Percentiles rank a stretch among this genome's conserved stretches.
phyloP scores from a whole-genome alignment of 2,113 vertebrate genomes.

The Thamnophis sirtalis region DNA sequence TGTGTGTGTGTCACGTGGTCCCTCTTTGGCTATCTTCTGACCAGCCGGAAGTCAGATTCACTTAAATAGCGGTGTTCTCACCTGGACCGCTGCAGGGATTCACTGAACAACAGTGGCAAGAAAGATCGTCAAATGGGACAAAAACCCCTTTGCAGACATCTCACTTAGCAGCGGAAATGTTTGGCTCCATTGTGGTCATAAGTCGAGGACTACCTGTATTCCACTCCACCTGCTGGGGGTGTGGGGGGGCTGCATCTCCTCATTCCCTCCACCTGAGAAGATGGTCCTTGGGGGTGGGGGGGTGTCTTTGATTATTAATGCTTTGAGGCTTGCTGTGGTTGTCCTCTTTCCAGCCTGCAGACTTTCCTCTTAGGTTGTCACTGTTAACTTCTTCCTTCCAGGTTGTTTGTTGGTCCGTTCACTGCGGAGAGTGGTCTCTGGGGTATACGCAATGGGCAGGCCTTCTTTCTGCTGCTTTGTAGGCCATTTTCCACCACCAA shows the following conservation, averaged over 20 bases:
- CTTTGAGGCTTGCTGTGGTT: neutral
- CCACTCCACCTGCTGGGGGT: neutral
- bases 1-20: too few species aligned
- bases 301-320: neutral
- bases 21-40: too few species aligned
- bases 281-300: neutral
- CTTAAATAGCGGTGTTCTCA: too few species aligned
- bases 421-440: rapidly evolving
- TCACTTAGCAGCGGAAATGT: too few species aligned
- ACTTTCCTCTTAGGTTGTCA: neutral
- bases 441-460: neutral
- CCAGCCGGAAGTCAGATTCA: too few species aligned
- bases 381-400: neutral
- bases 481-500: too few species aligned
- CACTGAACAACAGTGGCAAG: too few species aligned
- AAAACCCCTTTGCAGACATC: too few species aligned
- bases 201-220: neutral
- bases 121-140: too few species aligned
- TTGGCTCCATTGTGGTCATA: too few species aligned
- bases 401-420: too few species aligned
- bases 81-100: too few species aligned
- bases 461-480: neutral
- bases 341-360: neutral
- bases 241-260: neutral
- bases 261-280: neutral